Percentiles rank a stretch among this genome's conserved stretches.
Evolutionary conservation across 2,888 invertebrate genomes (phyloP).

Genomic region (Cephus pygmeus): DNA sequence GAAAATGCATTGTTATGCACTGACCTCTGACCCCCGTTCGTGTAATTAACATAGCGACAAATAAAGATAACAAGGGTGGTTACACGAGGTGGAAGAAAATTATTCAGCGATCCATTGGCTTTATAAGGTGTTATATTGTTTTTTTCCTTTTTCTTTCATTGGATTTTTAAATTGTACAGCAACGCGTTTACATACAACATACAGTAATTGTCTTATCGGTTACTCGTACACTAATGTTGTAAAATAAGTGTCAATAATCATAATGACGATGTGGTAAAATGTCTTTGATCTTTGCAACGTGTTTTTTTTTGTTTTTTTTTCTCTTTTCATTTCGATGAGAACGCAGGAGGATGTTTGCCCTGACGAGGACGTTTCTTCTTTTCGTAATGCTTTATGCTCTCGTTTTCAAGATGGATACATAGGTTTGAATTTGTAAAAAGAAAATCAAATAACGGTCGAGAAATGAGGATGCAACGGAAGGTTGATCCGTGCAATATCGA

Average conservation of each 20-base stretch:
- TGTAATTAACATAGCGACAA: too few relatives aligned
- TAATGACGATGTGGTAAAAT: constrained; percentile 1
- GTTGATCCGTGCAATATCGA: too few relatives aligned
- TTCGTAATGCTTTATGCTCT: not conserved
- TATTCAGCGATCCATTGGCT: not conserved
- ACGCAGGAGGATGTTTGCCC: constrained; percentile 1
- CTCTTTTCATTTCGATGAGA: constrained; percentile 10
- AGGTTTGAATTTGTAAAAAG: not conserved
- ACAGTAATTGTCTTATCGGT: constrained; percentile 39
- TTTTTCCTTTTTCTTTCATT: not conserved
- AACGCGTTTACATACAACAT: constrained; percentile 49
- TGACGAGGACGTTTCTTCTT: not conserved
- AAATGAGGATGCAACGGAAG: too few relatives aligned
- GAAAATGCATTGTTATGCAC: too few relatives aligned
- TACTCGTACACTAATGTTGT: constrained; percentile 26
- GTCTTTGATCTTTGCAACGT: not conserved
- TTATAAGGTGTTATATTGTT: not conserved
- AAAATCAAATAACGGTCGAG: not conserved
- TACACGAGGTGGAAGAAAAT: too few relatives aligned
- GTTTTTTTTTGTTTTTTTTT: not conserved
- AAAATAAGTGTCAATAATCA: constrained; percentile 10
- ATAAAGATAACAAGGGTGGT: too few relatives aligned
- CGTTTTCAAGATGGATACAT: not conserved
- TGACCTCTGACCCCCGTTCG: too few relatives aligned
- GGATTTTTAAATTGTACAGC: constrained; percentile 43